Percentiles rank a stretch among this genome's conserved stretches.
These are phyloP conservation scores for Alloplasta piceator DNA, from an alignment of 2,888 invertebrate genomes.

Conservation along the genomic window DNA sequence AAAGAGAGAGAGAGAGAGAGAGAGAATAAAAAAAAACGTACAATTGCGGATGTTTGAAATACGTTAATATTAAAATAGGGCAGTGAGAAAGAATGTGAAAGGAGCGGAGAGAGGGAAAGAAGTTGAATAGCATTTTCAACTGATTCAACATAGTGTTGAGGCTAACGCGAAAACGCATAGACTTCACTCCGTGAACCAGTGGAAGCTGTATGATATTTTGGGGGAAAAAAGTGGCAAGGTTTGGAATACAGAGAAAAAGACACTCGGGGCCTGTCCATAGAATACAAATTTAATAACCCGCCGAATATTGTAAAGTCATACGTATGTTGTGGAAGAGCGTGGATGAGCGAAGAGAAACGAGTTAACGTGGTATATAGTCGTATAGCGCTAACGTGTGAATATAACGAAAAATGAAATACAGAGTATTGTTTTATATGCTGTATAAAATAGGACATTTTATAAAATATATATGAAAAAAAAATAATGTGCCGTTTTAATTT, in stretches of 20 bases:
- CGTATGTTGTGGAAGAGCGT: constrained; percentile 54
- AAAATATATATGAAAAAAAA: constrained; percentile 82
- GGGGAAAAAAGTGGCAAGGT: too few relatives aligned
- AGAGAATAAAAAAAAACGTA: background rate
- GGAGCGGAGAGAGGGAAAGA: constrained; percentile 65
- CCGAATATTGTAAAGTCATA: constrained; percentile 80
- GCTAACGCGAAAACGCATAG: too few relatives aligned
- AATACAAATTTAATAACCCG: constrained; percentile 69
- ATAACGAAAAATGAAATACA: constrained; percentile 80
- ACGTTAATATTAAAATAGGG: constrained; percentile 48
- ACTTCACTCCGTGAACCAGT: too few relatives aligned
- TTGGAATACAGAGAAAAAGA: constrained; percentile 69
- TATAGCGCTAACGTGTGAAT: constrained; percentile 83
- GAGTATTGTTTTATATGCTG: constrained; percentile 84
- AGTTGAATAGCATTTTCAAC: too few relatives aligned
- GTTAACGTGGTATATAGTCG: constrained; percentile 79
- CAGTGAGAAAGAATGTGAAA: constrained; percentile 33
- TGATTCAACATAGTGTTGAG: too few relatives aligned
- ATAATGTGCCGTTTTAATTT: constrained; percentile 64
- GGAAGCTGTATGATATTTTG: too few relatives aligned
- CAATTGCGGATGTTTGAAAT: constrained; percentile 19
- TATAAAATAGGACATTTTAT: constrained; percentile 83
- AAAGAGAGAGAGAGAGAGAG: background rate
- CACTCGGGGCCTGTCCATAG: constrained; percentile 70
- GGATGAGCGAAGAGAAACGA: constrained; percentile 53